phyloP scores from a whole-genome alignment of 2,888 invertebrate species.

The Macrophya annulata region DNA sequence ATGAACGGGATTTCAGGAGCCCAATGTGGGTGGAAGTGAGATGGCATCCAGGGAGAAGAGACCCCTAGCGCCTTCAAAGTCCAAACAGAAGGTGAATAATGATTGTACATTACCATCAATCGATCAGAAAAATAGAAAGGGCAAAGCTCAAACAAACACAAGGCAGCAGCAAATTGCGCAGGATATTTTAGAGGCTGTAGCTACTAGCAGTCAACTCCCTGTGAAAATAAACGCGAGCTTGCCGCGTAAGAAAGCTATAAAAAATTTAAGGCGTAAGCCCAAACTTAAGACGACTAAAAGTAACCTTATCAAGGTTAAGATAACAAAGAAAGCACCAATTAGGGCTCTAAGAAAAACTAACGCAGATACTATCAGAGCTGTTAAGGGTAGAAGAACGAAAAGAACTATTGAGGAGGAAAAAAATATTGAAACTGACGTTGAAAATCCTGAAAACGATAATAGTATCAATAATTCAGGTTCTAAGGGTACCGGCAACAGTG shows the following conservation, averaged over 20 bases:
- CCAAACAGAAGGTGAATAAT: slow-evolving; percentile 78
- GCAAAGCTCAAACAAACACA: slow-evolving; percentile 68
- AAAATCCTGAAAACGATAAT: slow-evolving; percentile 55
- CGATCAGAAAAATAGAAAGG: slow-evolving; percentile 71
- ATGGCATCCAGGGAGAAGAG: slow-evolving; percentile 80
- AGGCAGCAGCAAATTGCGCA: slow-evolving; percentile 68
- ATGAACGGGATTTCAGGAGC: slow-evolving; percentile 72
- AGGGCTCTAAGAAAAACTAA: slow-evolving; percentile 70
- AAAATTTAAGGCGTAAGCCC: slow-evolving; percentile 74
- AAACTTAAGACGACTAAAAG: slow-evolving; percentile 73
- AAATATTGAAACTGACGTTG: slow-evolving; percentile 43
- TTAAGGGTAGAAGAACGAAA: slow-evolving; percentile 56
- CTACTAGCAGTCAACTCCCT: slow-evolving; percentile 75
- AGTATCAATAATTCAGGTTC: slow-evolving; percentile 36
- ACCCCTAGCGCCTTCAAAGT: slow-evolving; percentile 79
- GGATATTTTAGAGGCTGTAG: slow-evolving; percentile 76
- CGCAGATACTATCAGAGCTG: slow-evolving; percentile 53
- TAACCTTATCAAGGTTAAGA: slow-evolving; percentile 74
- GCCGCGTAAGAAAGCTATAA: slow-evolving; percentile 75
- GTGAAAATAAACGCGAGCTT: slow-evolving; percentile 74
- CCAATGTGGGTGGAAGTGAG: slow-evolving; percentile 80
- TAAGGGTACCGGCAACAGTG: slow-evolving; percentile 2
- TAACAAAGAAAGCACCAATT: slow-evolving; percentile 72
- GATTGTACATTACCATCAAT: slow-evolving; percentile 72
- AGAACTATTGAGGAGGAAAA: neutral